phyloP scores from a whole-genome alignment of 2,888 invertebrate genomes.

The Bombylius major region DNA sequence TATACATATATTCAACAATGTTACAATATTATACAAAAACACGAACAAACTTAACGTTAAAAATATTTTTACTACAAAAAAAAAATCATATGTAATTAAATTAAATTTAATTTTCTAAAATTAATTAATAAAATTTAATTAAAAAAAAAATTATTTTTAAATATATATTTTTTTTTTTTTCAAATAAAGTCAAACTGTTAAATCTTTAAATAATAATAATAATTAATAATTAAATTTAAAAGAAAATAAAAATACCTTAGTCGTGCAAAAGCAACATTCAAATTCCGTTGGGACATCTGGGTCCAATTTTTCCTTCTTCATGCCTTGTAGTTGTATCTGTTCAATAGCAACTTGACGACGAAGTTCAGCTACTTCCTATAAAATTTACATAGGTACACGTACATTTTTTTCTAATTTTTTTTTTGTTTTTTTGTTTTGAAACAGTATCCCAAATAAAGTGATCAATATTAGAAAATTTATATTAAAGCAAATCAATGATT shows the following conservation, averaged over 20 bases:
- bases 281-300: conserved; percentile 89
- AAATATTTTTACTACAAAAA: no score
- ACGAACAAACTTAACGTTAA: no score
- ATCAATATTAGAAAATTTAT: no score
- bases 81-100: no score
- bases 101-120: no score
- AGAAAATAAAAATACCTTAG: conserved; percentile 50
- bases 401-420: neutral
- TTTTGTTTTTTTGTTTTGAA: neutral
- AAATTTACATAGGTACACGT: conserved; percentile 13
- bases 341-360: conserved; percentile 38
- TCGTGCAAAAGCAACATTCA: conserved; percentile 95
- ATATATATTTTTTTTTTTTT: no score
- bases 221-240: neutral
- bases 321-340: conserved; percentile 35
- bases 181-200: no score
- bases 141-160: no score
- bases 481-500: no score
- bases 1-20: no score
- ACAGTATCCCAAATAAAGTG: neutral
- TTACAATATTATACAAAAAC: no score
- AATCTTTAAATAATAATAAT: neutral
- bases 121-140: no score
- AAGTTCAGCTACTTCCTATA: conserved; percentile 38
- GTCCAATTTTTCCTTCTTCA: conserved; percentile 47